Percentiles rank a stretch among this genome's conserved stretches.
Conservation (phyloP, 2,113 vertebrate genomes). For the Oreochromis spilurus region DNA sequence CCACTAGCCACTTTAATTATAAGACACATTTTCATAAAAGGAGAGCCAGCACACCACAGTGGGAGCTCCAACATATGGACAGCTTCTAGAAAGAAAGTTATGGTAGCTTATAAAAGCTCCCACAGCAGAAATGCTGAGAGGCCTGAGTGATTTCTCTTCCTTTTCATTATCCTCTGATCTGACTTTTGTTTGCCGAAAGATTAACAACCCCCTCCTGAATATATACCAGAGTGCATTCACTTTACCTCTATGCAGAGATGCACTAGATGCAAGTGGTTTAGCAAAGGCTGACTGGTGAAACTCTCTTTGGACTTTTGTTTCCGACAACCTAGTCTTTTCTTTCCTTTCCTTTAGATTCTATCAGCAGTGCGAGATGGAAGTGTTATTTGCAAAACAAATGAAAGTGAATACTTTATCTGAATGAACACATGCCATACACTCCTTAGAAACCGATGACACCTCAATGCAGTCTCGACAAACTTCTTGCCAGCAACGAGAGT, state of each 20-base stretch:
- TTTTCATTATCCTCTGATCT: neutral
- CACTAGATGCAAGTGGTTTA: neutral
- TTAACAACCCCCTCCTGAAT: neutral
- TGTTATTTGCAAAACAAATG: constrained; percentile 8
- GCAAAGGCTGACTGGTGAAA: neutral
- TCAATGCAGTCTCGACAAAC: neutral
- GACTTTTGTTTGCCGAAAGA: neutral
- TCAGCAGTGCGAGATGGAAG: neutral
- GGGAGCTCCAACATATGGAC: neutral
- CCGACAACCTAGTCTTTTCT: neutral
- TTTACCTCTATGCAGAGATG: neutral
- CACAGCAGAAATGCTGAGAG: neutral
- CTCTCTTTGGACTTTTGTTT: constrained; percentile 8
- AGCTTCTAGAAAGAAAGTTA: neutral
- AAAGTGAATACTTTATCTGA: constrained; percentile 48
- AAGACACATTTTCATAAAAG: constrained; percentile 10
- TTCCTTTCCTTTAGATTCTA: neutral
- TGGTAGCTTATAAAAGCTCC: neutral
- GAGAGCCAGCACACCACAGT: neutral
- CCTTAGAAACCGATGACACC: constrained; percentile 13
- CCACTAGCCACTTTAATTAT: constrained; percentile 17
- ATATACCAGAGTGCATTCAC: neutral
- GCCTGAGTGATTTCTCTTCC: neutral
- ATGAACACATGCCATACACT: constrained; percentile 43
- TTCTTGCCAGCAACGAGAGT: constrained; percentile 8